Conservation (phyloP, 2,888 invertebrate genomes). For the Drosophila peninsularis region DNA sequence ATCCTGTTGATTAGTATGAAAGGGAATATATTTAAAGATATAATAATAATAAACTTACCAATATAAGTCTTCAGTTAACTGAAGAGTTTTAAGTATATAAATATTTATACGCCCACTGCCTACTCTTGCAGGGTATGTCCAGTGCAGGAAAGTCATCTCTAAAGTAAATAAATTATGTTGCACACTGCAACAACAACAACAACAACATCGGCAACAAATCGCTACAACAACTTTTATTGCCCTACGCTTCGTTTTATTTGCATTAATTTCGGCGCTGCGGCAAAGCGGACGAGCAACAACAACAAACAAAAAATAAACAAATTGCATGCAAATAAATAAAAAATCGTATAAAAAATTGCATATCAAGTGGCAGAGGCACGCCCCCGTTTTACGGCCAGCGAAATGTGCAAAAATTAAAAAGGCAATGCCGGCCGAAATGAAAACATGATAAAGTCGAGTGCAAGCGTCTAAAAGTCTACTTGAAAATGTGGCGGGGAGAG, state of each 20-base stretch:
- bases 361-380: constrained; percentile 25
- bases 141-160: constrained; percentile 47
- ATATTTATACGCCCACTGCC: neutral
- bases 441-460: constrained; percentile 69
- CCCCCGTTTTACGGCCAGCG: constrained; percentile 5
- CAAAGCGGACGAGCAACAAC: constrained; percentile 24
- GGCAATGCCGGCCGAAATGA: constrained; percentile 57
- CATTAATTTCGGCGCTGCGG: constrained; percentile 66
- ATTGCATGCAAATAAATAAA: constrained; percentile 42
- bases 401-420: constrained; percentile 71
- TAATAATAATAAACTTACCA: too few species aligned
- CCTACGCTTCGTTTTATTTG: constrained; percentile 63
- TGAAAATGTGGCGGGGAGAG: constrained; percentile 1
- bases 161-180: constrained; percentile 69
- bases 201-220: constrained; percentile 39
- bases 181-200: constrained; percentile 42
- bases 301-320: constrained; percentile 16
- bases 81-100: too few species aligned
- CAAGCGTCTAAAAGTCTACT: constrained; percentile 38
- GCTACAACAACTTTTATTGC: constrained; percentile 63
- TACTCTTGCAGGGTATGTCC: constrained; percentile 8
- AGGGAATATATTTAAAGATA: neutral
- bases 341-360: constrained; percentile 30
- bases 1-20: neutral
- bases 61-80: too few species aligned